phyloP scores from a whole-genome alignment of 2,113 vertebrate species.

The Osmerus mordax region DNA sequence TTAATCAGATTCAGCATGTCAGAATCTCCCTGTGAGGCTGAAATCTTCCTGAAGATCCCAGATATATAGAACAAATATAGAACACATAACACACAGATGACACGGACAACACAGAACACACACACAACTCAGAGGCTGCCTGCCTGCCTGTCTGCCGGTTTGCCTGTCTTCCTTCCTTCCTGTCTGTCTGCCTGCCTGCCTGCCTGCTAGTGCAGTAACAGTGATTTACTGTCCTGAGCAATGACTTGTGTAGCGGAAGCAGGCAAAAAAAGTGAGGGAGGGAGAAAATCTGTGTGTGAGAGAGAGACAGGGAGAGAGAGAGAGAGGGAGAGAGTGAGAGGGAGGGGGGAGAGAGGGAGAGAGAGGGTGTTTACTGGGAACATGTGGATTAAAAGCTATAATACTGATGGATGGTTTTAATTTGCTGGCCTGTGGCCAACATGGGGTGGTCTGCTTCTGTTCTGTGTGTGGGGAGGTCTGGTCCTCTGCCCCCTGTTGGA shows the following conservation, averaged over 20 bases:
- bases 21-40: no score
- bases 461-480: background rate
- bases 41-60: no score
- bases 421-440: constrained; percentile 34
- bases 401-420: constrained; percentile 47
- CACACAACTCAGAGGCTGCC: no score
- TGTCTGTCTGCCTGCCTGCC: no score
- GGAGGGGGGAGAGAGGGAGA: background rate
- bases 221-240: constrained; percentile 36
- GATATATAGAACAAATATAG: no score
- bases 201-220: constrained; percentile 19
- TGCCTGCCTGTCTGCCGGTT: no score
- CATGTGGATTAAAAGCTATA: constrained; percentile 45
- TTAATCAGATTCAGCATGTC: no score
- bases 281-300: background rate
- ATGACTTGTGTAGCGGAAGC: constrained; percentile 21
- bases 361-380: constrained; percentile 36
- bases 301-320: constrained; percentile 8
- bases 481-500: constrained; percentile 32
- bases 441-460: constrained; percentile 11
- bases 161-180: constrained; percentile 6
- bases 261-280: background rate
- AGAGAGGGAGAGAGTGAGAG: constrained; percentile 12
- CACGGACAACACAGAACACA: no score
- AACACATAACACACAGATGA: no score